Evolutionary conservation across 2,113 vertebrate species (phyloP).

Genomic region (Laticauda colubrina): DNA sequence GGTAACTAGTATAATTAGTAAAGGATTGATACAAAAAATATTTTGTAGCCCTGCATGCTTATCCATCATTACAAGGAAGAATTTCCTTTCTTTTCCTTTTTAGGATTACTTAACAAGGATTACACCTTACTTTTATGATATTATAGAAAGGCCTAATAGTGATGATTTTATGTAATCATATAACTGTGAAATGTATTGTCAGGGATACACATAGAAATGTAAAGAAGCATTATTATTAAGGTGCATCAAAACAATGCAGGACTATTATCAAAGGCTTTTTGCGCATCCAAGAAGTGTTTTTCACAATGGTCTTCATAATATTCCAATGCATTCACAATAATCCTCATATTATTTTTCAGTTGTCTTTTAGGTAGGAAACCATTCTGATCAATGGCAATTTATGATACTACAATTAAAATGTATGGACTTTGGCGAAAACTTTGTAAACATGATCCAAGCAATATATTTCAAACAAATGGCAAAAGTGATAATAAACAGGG

Average conservation of each 20-base stretch:
- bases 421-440: no score
- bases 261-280: no score
- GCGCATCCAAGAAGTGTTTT: no score
- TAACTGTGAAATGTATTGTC: neutral
- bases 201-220: neutral
- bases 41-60: neutral
- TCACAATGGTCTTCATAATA: no score
- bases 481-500: no score
- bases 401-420: no score
- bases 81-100: neutral
- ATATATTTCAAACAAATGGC: no score
- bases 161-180: neutral
- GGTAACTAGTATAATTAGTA: neutral
- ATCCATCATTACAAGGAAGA: neutral
- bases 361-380: no score
- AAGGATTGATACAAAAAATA: neutral
- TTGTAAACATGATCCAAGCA: no score
- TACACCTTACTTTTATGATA: neutral
- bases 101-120: neutral
- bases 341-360: no score
- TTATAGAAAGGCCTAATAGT: neutral
- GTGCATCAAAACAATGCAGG: neutral
- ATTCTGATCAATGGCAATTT: no score
- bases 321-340: no score
- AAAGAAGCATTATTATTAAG: neutral